phyloP scores from a whole-genome alignment of 2,888 invertebrate genomes.

The Acleris sparsana region DNA sequence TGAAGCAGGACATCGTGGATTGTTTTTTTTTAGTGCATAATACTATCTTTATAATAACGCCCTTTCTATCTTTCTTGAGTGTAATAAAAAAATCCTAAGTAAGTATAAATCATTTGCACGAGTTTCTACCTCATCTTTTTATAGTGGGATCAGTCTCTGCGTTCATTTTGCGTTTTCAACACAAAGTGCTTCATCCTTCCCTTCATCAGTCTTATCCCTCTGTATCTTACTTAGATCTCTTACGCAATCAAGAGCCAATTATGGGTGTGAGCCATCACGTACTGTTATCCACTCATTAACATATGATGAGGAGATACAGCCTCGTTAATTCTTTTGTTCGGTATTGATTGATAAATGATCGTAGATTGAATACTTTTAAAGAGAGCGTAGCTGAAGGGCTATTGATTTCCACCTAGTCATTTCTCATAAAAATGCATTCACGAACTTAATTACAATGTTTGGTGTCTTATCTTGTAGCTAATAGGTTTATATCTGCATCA shows the following conservation, averaged over 20 bases:
- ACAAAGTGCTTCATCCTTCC: constrained; percentile 11
- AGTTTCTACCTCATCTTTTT: too few relatives aligned
- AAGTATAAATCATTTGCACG: too few relatives aligned
- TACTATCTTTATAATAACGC: too few relatives aligned
- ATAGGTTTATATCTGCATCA: too few relatives aligned
- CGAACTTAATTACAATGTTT: background rate
- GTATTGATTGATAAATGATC: constrained; percentile 48
- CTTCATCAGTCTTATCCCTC: constrained; percentile 31
- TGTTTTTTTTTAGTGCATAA: too few relatives aligned
- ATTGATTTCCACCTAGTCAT: constrained; percentile 19
- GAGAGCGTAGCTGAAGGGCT: constrained; percentile 33
- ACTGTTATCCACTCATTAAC: constrained; percentile 51
- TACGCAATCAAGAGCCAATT: constrained; percentile 55
- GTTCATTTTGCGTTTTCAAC: background rate
- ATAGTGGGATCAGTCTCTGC: background rate
- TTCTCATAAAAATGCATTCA: background rate
- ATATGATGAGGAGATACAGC: constrained; percentile 45
- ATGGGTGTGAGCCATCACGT: constrained; percentile 45
- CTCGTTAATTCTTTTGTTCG: constrained; percentile 51
- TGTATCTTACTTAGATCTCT: constrained; percentile 48
- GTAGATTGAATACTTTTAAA: constrained; percentile 40
- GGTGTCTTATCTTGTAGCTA: too few relatives aligned
- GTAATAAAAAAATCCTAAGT: too few relatives aligned
- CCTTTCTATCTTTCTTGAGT: too few relatives aligned
- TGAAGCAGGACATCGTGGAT: too few relatives aligned